Evolutionary conservation across 2,888 invertebrate genomes (phyloP).

Genomic region (Lasioglossum lativentre): DNA sequence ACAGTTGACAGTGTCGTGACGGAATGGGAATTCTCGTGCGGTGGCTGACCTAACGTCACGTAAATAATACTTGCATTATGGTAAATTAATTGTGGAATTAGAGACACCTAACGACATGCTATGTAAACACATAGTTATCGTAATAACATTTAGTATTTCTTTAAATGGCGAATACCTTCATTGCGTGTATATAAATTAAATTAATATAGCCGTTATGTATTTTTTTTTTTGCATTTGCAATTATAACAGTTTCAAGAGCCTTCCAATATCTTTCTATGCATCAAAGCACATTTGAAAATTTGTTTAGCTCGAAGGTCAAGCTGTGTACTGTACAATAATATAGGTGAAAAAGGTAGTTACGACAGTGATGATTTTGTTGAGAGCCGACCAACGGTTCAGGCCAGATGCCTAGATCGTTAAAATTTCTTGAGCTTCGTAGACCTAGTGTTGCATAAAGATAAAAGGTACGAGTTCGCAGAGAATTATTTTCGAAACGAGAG

Average conservation of each 20-base stretch:
- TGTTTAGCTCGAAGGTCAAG: not conserved
- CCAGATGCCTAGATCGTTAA: not conserved
- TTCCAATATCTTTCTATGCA: not conserved
- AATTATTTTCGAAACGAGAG: too few species aligned
- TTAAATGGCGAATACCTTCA: not conserved
- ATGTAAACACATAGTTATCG: not conserved
- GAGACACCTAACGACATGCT: not conserved
- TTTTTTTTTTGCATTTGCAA: not conserved
- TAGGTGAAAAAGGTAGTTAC: not conserved
- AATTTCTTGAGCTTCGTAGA: not conserved
- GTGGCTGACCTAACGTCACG: not conserved
- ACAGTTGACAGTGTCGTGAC: constrained; percentile 9
- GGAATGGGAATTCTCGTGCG: constrained; percentile 6
- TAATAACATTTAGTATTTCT: not conserved
- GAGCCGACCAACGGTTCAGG: not conserved
- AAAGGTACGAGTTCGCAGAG: not conserved
- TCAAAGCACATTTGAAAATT: not conserved
- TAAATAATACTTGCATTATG: constrained; percentile 1
- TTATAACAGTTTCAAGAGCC: not conserved
- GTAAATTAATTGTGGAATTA: not conserved
- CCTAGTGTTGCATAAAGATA: not conserved
- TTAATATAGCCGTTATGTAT: not conserved
- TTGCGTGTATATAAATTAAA: not conserved
- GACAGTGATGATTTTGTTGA: not conserved
- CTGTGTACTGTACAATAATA: constrained; percentile 4